phyloP scores from a whole-genome alignment of 2,113 vertebrate genomes.

The Hemiprocne comata region DNA sequence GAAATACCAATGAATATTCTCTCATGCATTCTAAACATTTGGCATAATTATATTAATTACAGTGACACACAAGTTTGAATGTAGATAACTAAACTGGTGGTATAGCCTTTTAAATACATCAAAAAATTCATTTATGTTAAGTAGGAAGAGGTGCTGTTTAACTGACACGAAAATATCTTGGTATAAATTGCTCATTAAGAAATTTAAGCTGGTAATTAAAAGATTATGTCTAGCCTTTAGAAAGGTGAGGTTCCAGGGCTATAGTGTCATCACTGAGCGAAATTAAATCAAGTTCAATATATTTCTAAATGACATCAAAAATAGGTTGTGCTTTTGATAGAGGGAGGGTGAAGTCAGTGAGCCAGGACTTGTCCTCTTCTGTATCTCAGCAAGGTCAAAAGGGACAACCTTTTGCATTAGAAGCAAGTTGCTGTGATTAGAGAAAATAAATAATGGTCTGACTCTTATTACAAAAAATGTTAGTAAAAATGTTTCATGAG shows the following conservation, averaged over 20 bases:
- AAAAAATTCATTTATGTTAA: neutral
- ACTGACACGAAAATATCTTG: neutral
- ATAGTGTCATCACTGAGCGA: neutral
- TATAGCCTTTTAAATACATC: neutral
- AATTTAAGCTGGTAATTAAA: slow-evolving; percentile 3
- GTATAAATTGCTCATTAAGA: neutral
- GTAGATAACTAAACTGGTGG: neutral
- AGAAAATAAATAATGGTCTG: neutral
- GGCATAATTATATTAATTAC: neutral
- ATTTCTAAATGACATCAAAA: neutral
- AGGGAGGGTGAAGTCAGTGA: neutral
- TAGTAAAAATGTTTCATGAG: neutral
- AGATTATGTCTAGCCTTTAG: neutral
- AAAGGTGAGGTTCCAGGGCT: neutral
- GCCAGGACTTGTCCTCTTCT: neutral
- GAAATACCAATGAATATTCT: neutral
- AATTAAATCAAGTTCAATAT: neutral
- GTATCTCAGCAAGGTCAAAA: neutral
- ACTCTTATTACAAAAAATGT: neutral
- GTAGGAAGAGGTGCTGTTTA: neutral
- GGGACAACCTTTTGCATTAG: neutral
- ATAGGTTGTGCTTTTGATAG: neutral
- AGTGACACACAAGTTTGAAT: neutral
- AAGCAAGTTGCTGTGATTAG: neutral
- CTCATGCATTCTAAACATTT: neutral